Percentiles rank a stretch among this genome's conserved stretches.
These are phyloP conservation scores for Nephrocerus scutellatus DNA, from an alignment of 2,888 invertebrate genomes.

Conservation along the genomic window DNA sequence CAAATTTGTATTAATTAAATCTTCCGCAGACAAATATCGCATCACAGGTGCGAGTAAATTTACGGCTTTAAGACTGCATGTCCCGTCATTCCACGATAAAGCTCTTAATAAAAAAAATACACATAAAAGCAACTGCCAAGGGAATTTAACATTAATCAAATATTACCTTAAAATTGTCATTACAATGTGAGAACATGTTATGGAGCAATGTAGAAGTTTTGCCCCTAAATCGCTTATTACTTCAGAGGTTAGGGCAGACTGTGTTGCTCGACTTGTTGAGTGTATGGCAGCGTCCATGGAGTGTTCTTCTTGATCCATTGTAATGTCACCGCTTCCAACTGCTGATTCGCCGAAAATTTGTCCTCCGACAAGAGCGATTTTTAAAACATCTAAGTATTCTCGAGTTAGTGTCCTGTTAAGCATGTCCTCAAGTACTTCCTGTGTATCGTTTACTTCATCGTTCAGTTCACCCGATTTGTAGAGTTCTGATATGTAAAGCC, in stretches of 20 bases:
- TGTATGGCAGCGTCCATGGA: conserved; percentile 63
- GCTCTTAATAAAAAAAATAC: conserved; percentile 54
- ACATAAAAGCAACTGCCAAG: too few species aligned
- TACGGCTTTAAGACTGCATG: conserved; percentile 73
- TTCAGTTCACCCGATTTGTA: conserved; percentile 71
- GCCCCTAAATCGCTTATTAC: conserved; percentile 76
- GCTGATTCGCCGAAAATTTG: conserved; percentile 44
- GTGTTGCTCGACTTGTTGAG: conserved; percentile 47
- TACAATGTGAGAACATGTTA: conserved; percentile 59
- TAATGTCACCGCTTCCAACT: conserved; percentile 19
- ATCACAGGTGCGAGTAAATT: conserved; percentile 65
- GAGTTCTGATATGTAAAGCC: conserved; percentile 71
- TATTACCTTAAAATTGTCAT: too few species aligned
- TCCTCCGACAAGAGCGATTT: conserved; percentile 68
- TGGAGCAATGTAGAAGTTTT: conserved; percentile 60
- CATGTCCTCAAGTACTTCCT: conserved; percentile 80
- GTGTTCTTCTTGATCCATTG: conserved; percentile 60
- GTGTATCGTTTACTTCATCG: conserved; percentile 66
- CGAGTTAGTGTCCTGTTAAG: conserved; percentile 77
- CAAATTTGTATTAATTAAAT: conserved; percentile 58
- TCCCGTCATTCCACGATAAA: conserved; percentile 82
- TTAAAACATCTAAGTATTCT: conserved; percentile 79
- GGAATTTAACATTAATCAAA: background rate
- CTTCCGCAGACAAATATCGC: conserved; percentile 58
- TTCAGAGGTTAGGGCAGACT: conserved; percentile 55